Base-by-base conservation (phyloP, 2,888 invertebrate genomes). In the Norana najaformis region DNA sequence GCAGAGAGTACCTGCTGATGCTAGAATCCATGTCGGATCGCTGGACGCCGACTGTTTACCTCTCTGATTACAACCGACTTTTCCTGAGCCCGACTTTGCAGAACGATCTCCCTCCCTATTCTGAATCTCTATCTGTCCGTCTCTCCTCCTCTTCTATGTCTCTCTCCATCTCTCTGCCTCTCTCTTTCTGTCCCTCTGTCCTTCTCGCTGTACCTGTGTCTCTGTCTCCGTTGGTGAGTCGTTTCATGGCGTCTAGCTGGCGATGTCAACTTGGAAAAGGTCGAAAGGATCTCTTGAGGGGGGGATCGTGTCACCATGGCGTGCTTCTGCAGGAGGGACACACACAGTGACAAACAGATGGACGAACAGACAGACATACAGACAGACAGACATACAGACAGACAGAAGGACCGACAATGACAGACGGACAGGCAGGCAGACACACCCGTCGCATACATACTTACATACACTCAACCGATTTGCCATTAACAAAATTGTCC, bases 1-100 rank as follows among this genome's bases (percentile, higher is more conserved):
- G 53, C 53, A 23, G 53, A 14, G 85, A 37, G 35, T 11, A 36
- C 83, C 35, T 69, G 85, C 37, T 36, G 85, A 14, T 85, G 85
- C 36, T 85, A 85, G 85, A n/a, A 85, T 85, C 85, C 85, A 85
- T 85, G 85, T 85, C 85, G 37, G 85, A 37, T 85, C 85, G 85
- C 35, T 85, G 35, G 85, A 85, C 85, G 69, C 16, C 69, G 85
- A 85, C 85, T 85, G 36, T 85, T 85, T 85, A 37, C 85, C 85
- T 85, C 85, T 37, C 85, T 85, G 85, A 85, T 85, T 85, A 85
- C 85, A 69, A 69, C 37, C 36, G 85, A 85, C 85, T 85, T 36
- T n/a, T n/a, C n/a, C 69, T 30, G n/a, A 30, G 69, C n/a, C 69
- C n/a, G n/a, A n/a, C n/a, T n/a, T n/a, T n/a, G n/a, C n/a, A n/a